Percentiles rank a stretch among this genome's conserved stretches.
Evolutionary conservation across 2,888 invertebrate genomes (phyloP).

Genomic region (Dendrolimus houi): DNA sequence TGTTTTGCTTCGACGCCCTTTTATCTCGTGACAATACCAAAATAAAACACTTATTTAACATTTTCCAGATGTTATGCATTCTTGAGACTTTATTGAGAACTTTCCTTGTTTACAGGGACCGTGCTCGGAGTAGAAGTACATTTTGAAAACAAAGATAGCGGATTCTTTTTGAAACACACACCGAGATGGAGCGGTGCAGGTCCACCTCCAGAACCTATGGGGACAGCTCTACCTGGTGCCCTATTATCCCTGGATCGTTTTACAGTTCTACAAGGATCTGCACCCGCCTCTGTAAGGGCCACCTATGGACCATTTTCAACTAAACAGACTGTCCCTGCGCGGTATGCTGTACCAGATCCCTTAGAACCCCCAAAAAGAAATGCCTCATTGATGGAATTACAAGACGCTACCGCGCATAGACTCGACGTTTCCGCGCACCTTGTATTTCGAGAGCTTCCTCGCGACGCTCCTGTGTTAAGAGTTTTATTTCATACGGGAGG

Average conservation of each 20-base stretch:
- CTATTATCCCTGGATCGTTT: slow-evolving; percentile 91
- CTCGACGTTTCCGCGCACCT: slow-evolving; percentile 95
- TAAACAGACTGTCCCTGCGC: slow-evolving; percentile 94
- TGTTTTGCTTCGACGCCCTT: slow-evolving; percentile 46
- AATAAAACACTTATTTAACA: slow-evolving; percentile 53
- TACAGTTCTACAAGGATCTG: slow-evolving; percentile 93
- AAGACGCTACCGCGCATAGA: slow-evolving; percentile 82
- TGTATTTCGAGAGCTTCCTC: slow-evolving; percentile 89
- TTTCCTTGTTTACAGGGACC: slow-evolving; percentile 77
- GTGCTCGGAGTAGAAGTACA: slow-evolving; percentile 89
- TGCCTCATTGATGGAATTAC: slow-evolving; percentile 74
- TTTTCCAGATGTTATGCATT: slow-evolving; percentile 42
- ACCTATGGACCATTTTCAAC: slow-evolving; percentile 97
- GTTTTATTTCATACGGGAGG: slow-evolving; percentile 95
- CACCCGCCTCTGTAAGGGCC: slow-evolving; percentile 93
- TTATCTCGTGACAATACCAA: slow-evolving; percentile 47
- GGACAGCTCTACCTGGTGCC: slow-evolving; percentile 77
- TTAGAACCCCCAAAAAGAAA: slow-evolving; percentile 79
- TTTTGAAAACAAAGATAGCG: slow-evolving; percentile 93
- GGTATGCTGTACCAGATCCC: slow-evolving; percentile 91
- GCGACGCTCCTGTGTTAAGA: slow-evolving; percentile 93
- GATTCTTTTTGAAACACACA: slow-evolving; percentile 91
- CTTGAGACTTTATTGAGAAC: slow-evolving; percentile 27
- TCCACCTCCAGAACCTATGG: slow-evolving; percentile 61
- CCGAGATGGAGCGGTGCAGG: slow-evolving; percentile 81